These are phyloP conservation scores for Alces alces DNA, from an alignment of 2,113 vertebrate genomes.

Conservation along the genomic window DNA sequence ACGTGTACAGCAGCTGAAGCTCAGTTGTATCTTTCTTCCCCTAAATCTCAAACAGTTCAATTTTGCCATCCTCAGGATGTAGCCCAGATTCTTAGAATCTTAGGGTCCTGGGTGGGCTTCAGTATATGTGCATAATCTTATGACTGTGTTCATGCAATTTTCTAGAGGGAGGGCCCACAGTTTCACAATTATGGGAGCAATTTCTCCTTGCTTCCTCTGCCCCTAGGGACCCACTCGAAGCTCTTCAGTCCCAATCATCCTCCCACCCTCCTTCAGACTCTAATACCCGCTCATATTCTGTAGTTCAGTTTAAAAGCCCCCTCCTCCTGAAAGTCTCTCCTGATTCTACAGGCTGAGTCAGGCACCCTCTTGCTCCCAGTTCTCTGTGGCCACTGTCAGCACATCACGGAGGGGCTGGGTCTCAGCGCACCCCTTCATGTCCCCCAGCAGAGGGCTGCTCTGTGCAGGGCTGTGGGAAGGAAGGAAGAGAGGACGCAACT, in stretches of 20 bases:
- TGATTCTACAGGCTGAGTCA: background rate
- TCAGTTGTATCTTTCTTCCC: background rate
- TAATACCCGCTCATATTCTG: background rate
- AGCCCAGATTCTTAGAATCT: background rate
- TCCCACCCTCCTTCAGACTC: background rate
- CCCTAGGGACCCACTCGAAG: background rate
- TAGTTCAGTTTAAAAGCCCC: background rate
- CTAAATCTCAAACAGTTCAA: background rate
- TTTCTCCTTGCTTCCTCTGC: background rate
- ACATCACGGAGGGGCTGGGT: background rate
- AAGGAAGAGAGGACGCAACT: background rate
- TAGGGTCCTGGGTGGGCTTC: background rate
- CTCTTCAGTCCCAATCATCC: background rate
- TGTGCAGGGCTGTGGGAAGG: background rate
- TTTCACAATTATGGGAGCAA: background rate
- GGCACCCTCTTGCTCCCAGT: background rate
- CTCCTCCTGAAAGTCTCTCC: background rate
- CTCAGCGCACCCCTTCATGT: background rate
- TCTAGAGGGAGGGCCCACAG: background rate
- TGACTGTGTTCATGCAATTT: background rate
- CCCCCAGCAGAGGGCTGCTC: background rate
- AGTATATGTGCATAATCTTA: background rate
- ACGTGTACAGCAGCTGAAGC: background rate
- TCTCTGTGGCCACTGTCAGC: background rate
- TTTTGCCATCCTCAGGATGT: background rate